Conservation (phyloP, 1,140 invertebrate genomes). For the Wiebesia pumilae region DNA sequence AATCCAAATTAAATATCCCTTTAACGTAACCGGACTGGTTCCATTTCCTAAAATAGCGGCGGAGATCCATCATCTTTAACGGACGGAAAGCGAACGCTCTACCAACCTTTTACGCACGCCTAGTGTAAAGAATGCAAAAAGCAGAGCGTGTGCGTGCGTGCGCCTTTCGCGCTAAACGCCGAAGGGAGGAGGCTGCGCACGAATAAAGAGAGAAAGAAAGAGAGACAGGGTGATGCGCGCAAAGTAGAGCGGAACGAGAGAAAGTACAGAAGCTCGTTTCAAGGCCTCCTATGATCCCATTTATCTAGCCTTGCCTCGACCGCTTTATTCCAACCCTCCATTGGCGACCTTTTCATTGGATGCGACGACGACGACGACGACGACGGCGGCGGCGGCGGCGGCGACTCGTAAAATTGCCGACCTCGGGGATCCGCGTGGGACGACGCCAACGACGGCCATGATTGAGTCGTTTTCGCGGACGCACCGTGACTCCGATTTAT, state of each 20-base stretch:
- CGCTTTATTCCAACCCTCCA: no score
- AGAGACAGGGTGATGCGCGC: not conserved
- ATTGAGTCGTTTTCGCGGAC: no score
- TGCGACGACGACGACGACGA: not conserved
- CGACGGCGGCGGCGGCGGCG: no score
- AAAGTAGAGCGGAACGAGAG: not conserved
- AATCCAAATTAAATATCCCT: constrained; percentile 10
- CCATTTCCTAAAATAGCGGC: not conserved
- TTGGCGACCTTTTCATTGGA: not conserved
- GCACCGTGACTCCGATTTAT: not conserved
- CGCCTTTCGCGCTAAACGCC: no score
- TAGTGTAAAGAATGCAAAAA: not conserved
- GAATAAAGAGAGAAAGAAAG: not conserved
- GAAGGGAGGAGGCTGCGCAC: not conserved
- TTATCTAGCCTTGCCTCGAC: not conserved
- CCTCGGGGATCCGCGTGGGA: not conserved
- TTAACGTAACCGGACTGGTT: not conserved
- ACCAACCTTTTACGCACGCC: not conserved
- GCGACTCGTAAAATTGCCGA: not conserved
- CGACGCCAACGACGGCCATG: no score
- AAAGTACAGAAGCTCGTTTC: not conserved
- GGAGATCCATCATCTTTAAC: not conserved
- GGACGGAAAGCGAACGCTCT: not conserved
- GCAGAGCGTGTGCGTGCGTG: not conserved
- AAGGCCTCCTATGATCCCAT: not conserved